Evolutionary conservation across 2,888 invertebrate genomes (phyloP).

Genomic region (Sicus ferrugineus): DNA sequence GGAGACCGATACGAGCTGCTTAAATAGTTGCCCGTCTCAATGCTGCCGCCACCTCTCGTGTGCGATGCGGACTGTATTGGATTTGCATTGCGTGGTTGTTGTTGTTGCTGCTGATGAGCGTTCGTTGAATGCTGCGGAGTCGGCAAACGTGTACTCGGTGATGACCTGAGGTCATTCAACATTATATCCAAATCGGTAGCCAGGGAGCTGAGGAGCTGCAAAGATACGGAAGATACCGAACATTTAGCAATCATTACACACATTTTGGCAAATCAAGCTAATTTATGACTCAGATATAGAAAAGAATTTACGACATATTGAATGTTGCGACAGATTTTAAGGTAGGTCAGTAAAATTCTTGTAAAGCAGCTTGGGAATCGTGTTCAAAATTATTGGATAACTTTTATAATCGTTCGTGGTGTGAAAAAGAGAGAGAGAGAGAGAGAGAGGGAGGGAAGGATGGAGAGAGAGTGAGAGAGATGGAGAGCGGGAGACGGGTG

Average conservation of each 20-base stretch:
- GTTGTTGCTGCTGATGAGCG: slow-evolving; percentile 35
- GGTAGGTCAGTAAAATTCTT: background rate
- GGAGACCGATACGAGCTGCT: slow-evolving; percentile 41
- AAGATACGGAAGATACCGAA: slow-evolving; percentile 44
- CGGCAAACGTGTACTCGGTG: slow-evolving; percentile 63
- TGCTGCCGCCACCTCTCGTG: slow-evolving; percentile 31
- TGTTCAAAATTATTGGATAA: background rate
- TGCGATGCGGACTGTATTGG: slow-evolving; percentile 36
- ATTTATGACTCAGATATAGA: background rate
- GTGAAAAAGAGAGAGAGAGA: background rate
- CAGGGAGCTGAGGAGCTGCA: slow-evolving; percentile 80
- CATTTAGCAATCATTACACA: slow-evolving; percentile 33
- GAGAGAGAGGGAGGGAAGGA: too few relatives aligned
- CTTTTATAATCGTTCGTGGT: background rate
- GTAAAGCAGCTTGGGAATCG: background rate
- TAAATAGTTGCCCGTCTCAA: slow-evolving; percentile 36
- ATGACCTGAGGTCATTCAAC: slow-evolving; percentile 82
- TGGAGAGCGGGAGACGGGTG: too few relatives aligned
- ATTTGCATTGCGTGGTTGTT: slow-evolving; percentile 28
- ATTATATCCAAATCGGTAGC: slow-evolving; percentile 87
- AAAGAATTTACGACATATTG: background rate
- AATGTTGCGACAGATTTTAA: background rate
- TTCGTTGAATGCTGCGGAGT: slow-evolving; percentile 39
- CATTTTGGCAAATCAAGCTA: slow-evolving; percentile 6
- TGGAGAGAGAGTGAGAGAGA: too few relatives aligned